These are phyloP conservation scores for Cottoperca gobio DNA, from an alignment of 2,797 vertebrate genomes.

Conservation along the genomic window DNA sequence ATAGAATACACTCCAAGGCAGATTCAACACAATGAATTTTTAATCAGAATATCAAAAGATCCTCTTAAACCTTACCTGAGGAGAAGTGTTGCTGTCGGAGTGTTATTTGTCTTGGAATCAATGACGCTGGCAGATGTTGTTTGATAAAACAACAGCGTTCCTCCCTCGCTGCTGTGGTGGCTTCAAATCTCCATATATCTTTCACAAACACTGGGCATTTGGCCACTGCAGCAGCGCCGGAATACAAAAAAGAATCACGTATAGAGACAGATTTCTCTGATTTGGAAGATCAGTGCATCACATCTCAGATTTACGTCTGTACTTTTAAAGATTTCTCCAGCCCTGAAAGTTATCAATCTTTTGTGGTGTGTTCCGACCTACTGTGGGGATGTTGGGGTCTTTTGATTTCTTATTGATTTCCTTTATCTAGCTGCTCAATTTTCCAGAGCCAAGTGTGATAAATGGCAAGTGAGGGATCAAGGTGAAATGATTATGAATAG, in stretches of 20 bases:
- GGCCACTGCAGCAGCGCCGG: constrained; percentile 59
- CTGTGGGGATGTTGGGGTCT: constrained; percentile 22
- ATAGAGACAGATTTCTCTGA: constrained; percentile 23
- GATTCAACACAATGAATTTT: constrained; percentile 84
- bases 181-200: constrained; percentile 69
- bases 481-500: constrained; percentile 47
- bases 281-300: constrained; percentile 32
- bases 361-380: constrained; percentile 32
- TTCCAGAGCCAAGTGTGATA: constrained; percentile 47
- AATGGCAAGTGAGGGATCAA: constrained; percentile 51
- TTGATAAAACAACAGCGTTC: constrained; percentile 82
- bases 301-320: constrained; percentile 27
- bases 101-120: constrained; percentile 81
- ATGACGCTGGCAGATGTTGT: constrained; percentile 81
- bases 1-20: constrained; percentile 75
- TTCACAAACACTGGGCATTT: constrained; percentile 66
- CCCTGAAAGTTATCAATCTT: constrained; percentile 36
- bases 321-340: constrained; percentile 20
- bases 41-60: constrained; percentile 84
- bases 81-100: constrained; percentile 73
- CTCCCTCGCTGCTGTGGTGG: constrained; percentile 53
- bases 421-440: constrained; percentile 52
- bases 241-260: constrained; percentile 24
- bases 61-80: constrained; percentile 79
- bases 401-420: constrained; percentile 71